Evolutionary conservation across 1,140 invertebrate species (phyloP), one percentile per base, ranked within the genome.

Genomic region (Brachionus asplanchnoidis): DNA sequence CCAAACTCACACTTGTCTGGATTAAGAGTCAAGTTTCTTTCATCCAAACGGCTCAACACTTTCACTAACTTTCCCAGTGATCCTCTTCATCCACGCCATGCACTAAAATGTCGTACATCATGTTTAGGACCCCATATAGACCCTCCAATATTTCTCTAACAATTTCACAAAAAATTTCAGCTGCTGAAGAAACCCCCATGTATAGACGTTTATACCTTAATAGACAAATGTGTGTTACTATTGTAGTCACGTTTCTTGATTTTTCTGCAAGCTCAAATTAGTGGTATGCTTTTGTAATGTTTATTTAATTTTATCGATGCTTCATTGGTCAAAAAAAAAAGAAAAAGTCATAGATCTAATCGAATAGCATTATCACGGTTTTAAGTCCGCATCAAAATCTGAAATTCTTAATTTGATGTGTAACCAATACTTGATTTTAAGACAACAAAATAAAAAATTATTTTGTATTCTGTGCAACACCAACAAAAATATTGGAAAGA

Each of bases 221-320:
- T 28, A 68, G 65, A 14, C 28, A 36, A 73, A 73, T 73, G 36
- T 73, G 68, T 40, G 68, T 40, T 53, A 40, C 17, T 28, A 65
- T 65, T 32, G 44, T 56, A n/a, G 50, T 79, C 32, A 32, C 26
- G 28, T 65, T 40, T 23, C 87, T 85, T 65, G 82, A 85, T 46
- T 85, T 84, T 70, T 85, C 66, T 50, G 86, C 84, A 14, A 88
- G 85, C 82, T 56, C 44, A 46, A 46, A 8, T 46, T 32, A 3
- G 28, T 32, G 28, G 5, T 32, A 32, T 32, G 28, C 28, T 32
- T 32, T 32, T 1, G 28, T 32, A 32, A 32, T 32, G 28, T 32
- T n/a, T n/a, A n/a, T n/a, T n/a, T n/a, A n/a, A n/a, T n/a, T n/a
- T n/a, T n/a, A n/a, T n/a, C n/a, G n/a, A n/a, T n/a, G n/a, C n/a